These are phyloP conservation scores for Poeciliopsis turrubarensis DNA, from an alignment of 2,113 vertebrate species.

Conservation along the genomic window DNA sequence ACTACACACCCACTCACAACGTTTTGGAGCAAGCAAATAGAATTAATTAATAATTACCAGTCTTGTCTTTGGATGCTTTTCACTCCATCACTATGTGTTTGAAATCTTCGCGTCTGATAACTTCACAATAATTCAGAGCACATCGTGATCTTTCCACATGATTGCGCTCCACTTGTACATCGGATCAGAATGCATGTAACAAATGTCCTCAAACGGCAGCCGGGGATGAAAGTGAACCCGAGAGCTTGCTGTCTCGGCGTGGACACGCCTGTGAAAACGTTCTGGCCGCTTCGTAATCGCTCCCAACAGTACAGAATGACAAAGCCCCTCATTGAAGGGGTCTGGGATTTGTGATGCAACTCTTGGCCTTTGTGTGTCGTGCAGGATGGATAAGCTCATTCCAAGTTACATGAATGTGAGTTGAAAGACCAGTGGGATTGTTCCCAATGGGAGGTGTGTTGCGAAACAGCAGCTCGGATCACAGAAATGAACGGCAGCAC, in stretches of 20 bases:
- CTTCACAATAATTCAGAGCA: background rate
- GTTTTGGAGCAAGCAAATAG: background rate
- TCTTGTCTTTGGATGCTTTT: too few species aligned
- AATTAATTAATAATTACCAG: too few species aligned
- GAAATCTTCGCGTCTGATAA: too few species aligned
- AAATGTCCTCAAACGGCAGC: background rate
- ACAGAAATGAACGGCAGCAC: background rate
- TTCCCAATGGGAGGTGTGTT: conserved; percentile 22
- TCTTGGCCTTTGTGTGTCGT: conserved; percentile 33
- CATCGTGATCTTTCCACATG: background rate
- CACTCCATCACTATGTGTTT: too few species aligned
- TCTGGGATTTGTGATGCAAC: conserved; percentile 52
- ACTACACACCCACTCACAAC: background rate
- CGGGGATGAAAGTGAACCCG: background rate
- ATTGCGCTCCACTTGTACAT: background rate
- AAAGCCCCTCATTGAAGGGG: conserved; percentile 19
- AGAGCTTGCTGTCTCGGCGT: background rate
- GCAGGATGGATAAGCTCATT: conserved; percentile 53
- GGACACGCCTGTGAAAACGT: background rate
- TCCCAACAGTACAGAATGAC: conserved; percentile 2
- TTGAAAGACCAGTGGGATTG: conserved; percentile 30
- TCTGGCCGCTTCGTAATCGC: background rate
- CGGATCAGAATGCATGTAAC: background rate
- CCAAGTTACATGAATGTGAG: conserved; percentile 42
- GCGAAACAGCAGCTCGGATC: conserved; percentile 24